Base-by-base conservation (phyloP, 2,888 invertebrate genomes). In the Parnassius mnemosyne region DNA sequence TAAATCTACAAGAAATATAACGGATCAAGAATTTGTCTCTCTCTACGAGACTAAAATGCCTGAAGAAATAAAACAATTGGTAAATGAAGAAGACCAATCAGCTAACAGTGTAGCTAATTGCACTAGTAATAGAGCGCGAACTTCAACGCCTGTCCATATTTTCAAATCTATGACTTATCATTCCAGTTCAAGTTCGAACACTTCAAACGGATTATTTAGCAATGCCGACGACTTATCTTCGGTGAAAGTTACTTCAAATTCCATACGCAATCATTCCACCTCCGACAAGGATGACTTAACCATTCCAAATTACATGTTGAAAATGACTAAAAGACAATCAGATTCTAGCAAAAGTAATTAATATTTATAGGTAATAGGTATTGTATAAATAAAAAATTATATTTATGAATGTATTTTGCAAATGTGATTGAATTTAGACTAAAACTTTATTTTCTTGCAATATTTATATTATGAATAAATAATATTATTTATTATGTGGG, bases 101-200 rank as follows among this genome's bases (percentile, higher is more conserved):
- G 67, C 71, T 2, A 81, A 83, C n/a, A 85, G 83, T 57, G 68
- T 69, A 46, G 75, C 68, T 1, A 84, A 80, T 63, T 78, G 71
- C 5, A 77, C 72, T 57, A 76, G 76, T 49, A 84, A 84, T 62
- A 77, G 89, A 65, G 88, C 90, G n/a, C 84, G 93, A 1, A 94
- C 94, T 3, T 94, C 94, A 0, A 94, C 94, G 3, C 93, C 93
- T 0, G 90, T 93, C 9, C 92, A 90, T 64, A 81, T 87, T 25
- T 90, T 84, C 69, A 92, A 84, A 67, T 89, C 90, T 0, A 78
- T 78, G 69, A 84, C 84, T 0, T 91, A 86, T 69, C 85, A 84
- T 63, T 87, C 92, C 3, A 92, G 86, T 69, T 89, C 92, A 2
- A 87, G 89, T 69, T 92, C 92, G 0, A 92, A 90, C 68, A 71